Conservation (phyloP, 2,888 invertebrate species). For the Zelleria hepariella region DNA sequence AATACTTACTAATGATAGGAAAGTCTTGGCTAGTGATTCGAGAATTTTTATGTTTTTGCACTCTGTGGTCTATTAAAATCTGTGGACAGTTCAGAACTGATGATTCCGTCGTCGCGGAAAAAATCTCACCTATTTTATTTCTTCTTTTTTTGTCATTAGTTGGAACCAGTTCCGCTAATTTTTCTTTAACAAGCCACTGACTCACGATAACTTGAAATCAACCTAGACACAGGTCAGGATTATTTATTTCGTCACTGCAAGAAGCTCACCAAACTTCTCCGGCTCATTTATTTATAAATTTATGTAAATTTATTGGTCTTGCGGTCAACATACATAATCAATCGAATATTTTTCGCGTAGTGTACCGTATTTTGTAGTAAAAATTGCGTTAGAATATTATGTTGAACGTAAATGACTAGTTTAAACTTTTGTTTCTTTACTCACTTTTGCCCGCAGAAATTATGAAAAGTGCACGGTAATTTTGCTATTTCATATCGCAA, state of each 20-base stretch:
- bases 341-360: neutral
- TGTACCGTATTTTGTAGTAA: neutral
- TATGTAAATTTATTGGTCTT: neutral
- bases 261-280: neutral
- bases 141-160: neutral
- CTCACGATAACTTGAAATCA: neutral
- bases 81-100: neutral
- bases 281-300: neutral
- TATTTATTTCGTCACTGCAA: neutral
- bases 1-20: conserved; percentile 51
- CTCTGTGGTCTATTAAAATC: neutral
- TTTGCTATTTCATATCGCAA: neutral
- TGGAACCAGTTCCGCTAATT: neutral
- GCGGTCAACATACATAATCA: neutral
- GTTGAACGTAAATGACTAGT: neutral
- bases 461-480: neutral
- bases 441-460: neutral
- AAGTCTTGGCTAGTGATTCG: conserved; percentile 41
- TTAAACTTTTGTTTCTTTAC: neutral
- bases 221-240: neutral
- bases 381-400: neutral
- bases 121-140: neutral
- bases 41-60: conserved; percentile 27
- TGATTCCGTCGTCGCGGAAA: neutral
- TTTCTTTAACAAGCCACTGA: neutral